phyloP scores from a whole-genome alignment of 2,113 vertebrate genomes.

The Electrona antarctica region DNA sequence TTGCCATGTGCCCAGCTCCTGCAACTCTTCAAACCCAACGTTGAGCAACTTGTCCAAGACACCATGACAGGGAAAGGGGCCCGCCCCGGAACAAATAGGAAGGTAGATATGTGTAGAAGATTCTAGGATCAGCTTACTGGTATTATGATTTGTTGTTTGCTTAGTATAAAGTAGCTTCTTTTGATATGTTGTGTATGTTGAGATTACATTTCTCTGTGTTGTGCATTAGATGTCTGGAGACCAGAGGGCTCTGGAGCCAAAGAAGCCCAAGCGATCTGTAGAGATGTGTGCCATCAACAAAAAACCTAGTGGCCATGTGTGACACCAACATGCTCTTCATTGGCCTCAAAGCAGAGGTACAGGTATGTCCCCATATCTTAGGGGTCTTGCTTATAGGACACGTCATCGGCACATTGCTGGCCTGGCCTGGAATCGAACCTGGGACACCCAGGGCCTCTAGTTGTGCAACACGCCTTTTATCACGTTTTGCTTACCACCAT shows the following conservation, averaged over 20 bases:
- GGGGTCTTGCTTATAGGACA: too few relatives aligned
- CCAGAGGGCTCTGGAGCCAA: constrained; percentile 85
- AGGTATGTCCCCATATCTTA: constrained; percentile 12
- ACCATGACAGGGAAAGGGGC: constrained; percentile 79
- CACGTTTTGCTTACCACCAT: too few relatives aligned
- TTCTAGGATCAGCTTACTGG: not conserved
- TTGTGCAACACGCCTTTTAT: too few relatives aligned
- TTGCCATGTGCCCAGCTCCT: constrained; percentile 84
- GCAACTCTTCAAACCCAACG: constrained; percentile 93
- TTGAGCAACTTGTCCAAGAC: constrained; percentile 88
- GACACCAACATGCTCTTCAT: constrained; percentile 99
- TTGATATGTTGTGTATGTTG: not conserved
- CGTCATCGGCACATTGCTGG: too few relatives aligned
- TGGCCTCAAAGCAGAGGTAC: constrained; percentile 93
- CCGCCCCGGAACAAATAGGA: constrained; percentile 87
- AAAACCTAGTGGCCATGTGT: constrained; percentile 96
- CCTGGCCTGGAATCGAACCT: too few relatives aligned
- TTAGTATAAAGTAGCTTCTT: not conserved
- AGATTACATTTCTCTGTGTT: not conserved
- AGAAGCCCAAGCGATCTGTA: constrained; percentile 94
- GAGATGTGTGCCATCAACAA: constrained; percentile 99
- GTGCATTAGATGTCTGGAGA: constrained; percentile 86
- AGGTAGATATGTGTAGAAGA: constrained; percentile 75
- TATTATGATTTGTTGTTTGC: not conserved
- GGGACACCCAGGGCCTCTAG: too few relatives aligned